A percentile compares a stretch with the other conserved stretches of the same genome.
Evolutionary conservation across 2,797 vertebrate species (phyloP).

Genomic region (Poeciliopsis presidionis): DNA sequence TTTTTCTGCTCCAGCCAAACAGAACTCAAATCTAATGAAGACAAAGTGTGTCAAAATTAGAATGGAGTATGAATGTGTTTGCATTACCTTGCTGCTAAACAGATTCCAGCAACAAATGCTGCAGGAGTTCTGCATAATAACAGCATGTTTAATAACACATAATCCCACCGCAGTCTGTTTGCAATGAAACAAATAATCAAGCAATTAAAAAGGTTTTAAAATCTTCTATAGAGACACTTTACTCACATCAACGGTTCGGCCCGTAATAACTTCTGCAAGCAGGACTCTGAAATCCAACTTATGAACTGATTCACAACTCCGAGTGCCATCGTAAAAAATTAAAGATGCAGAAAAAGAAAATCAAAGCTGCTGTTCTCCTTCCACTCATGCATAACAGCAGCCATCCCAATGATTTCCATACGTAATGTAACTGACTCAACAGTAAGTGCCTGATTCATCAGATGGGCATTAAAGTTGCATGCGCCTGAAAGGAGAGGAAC

Average conservation of each 20-base stretch:
- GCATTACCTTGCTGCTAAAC: background rate
- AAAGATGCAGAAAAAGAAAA: constrained; percentile 51
- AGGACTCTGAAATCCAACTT: constrained; percentile 25
- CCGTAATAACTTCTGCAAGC: constrained; percentile 20
- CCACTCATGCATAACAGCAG: constrained; percentile 47
- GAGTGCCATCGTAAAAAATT: constrained; percentile 43
- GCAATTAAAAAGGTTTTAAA: constrained; percentile 8
- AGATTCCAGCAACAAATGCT: constrained; percentile 4
- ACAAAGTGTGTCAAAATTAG: background rate
- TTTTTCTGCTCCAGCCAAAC: constrained; percentile 5
- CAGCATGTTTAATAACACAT: constrained; percentile 18
- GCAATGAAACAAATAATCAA: constrained; percentile 16
- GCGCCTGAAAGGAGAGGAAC: constrained; percentile 55
- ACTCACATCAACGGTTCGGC: constrained; percentile 26
- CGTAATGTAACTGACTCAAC: constrained; percentile 56
- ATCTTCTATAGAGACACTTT: background rate
- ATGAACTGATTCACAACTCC: constrained; percentile 46
- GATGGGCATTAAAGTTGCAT: constrained; percentile 61
- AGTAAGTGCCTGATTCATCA: constrained; percentile 65
- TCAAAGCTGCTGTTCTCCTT: constrained; percentile 42
- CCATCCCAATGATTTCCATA: constrained; percentile 60
- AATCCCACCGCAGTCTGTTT: constrained; percentile 9
- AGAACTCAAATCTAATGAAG: constrained; percentile 13
- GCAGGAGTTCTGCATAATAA: constrained; percentile 2
- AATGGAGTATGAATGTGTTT: background rate